Evolutionary conservation across 2,113 vertebrate genomes (phyloP).

Genomic region (Condylura cristata): DNA sequence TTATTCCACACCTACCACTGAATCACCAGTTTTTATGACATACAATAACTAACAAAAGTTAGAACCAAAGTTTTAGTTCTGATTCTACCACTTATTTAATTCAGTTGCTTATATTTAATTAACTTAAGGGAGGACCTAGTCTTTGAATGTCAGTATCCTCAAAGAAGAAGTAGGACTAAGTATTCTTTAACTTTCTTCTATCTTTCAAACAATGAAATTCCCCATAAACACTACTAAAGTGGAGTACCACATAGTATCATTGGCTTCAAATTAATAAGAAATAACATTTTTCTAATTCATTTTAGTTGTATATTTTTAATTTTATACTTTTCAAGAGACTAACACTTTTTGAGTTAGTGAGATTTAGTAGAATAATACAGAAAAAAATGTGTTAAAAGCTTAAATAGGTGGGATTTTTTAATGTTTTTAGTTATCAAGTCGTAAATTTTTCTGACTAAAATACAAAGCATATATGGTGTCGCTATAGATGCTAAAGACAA

Average conservation of each 20-base stretch:
- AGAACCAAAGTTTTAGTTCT: background rate
- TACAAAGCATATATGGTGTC: background rate
- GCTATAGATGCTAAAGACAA: background rate
- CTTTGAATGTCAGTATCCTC: background rate
- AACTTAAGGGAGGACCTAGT: background rate
- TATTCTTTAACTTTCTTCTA: background rate
- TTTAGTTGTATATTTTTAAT: background rate
- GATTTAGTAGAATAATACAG: background rate
- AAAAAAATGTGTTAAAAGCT: background rate
- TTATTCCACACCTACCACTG: background rate
- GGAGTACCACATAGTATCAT: background rate
- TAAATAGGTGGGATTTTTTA: background rate
- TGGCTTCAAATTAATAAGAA: background rate
- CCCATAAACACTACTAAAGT: background rate
- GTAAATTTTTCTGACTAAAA: background rate
- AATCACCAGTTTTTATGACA: background rate
- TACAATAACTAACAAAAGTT: background rate
- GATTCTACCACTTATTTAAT: background rate
- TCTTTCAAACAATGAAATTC: background rate
- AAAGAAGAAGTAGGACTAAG: background rate
- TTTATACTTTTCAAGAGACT: background rate
- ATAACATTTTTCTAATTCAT: background rate
- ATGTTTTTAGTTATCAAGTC: background rate
- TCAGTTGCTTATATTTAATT: constrained; percentile 1
- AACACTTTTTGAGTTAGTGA: background rate